Evolutionary conservation across 2,113 vertebrate genomes (phyloP).

Genomic region (Todiramphus chloris): DNA sequence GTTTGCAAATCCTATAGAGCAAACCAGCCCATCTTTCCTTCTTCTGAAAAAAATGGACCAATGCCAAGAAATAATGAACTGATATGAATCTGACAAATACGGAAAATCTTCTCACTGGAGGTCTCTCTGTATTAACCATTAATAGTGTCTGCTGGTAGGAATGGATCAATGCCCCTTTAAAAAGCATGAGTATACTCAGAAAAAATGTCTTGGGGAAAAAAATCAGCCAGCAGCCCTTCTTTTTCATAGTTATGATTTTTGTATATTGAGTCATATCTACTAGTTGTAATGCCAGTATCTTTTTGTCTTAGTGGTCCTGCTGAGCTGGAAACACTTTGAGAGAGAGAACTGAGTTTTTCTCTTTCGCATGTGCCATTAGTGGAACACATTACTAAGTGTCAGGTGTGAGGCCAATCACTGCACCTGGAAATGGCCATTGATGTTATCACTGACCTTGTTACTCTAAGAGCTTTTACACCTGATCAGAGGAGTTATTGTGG

Average conservation of each 20-base stretch:
- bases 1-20: background rate
- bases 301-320: background rate
- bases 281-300: background rate
- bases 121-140: background rate
- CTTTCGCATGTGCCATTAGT: background rate
- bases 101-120: background rate
- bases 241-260: background rate
- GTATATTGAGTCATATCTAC: background rate
- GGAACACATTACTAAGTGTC: background rate
- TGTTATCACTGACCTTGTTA: background rate
- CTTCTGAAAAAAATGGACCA: background rate
- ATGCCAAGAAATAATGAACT: background rate
- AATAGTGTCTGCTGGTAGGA: background rate
- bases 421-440: background rate
- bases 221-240: background rate
- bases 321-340: background rate
- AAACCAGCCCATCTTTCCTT: background rate
- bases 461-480: background rate
- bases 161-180: background rate
- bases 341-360: background rate
- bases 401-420: accelerated
- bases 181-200: background rate
- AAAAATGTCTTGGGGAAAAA: background rate
- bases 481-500: background rate
- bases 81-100: background rate